phyloP scores from a whole-genome alignment of 2,888 invertebrate species.

The Athalia rosae region DNA sequence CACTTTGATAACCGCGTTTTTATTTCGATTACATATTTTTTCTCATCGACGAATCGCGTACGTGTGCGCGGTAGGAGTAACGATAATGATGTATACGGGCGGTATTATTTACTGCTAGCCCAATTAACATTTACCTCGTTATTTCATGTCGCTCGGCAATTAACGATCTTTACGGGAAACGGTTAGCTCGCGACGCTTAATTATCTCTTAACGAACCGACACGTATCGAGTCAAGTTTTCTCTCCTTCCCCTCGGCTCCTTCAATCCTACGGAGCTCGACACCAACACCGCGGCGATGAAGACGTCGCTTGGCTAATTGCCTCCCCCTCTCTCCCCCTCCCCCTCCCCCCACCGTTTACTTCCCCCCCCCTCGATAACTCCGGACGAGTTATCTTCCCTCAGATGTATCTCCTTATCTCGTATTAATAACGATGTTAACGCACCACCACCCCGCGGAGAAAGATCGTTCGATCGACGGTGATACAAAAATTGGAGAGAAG shows the following conservation, averaged over 20 bases:
- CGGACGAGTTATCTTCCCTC: no score
- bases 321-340: not conserved
- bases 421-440: no score
- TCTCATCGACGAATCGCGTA: not conserved
- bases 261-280: not conserved
- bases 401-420: no score
- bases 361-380: no score
- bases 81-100: not conserved
- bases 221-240: constrained; percentile 44
- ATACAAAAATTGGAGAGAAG: no score
- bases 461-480: no score
- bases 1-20: no score
- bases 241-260: not conserved
- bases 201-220: constrained; percentile 64
- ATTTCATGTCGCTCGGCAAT: constrained; percentile 47
- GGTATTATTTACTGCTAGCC: constrained; percentile 48
- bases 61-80: not conserved
- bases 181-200: constrained; percentile 59
- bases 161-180: constrained; percentile 56
- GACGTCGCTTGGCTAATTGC: constrained; percentile 39
- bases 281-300: constrained; percentile 5
- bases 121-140: constrained; percentile 52
- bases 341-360: not conserved
- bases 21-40: not conserved
- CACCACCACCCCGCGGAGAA: no score